A percentile compares a stretch with the other conserved stretches of the same genome.
phyloP scores from a whole-genome alignment of 1,140 invertebrate species.

The Drosophila simulans region DNA sequence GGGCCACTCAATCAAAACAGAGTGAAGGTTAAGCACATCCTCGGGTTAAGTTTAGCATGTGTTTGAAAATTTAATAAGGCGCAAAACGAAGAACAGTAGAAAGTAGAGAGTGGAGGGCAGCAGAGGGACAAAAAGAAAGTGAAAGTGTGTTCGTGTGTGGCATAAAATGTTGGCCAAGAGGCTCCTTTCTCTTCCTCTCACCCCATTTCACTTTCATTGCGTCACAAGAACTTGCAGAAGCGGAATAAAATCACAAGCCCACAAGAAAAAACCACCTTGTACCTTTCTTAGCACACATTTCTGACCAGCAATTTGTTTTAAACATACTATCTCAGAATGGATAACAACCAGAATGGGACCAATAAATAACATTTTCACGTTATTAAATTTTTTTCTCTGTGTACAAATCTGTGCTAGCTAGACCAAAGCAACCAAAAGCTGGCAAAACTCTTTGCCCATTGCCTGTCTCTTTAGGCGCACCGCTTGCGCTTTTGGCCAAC shows the following conservation, averaged over 20 bases:
- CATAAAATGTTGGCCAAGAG: constrained; percentile 59
- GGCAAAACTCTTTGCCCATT: constrained; percentile 19
- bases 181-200: constrained; percentile 10
- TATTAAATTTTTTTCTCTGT: background rate
- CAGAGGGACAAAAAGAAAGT: constrained; percentile 12
- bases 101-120: background rate
- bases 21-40: constrained; percentile 80
- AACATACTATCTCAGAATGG: too few species aligned
- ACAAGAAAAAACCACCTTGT: background rate
- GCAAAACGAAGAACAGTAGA: constrained; percentile 24
- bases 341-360: too few species aligned
- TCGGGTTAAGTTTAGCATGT: constrained; percentile 81
- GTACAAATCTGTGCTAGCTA: constrained; percentile 20
- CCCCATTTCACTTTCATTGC: constrained; percentile 53
- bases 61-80: constrained; percentile 82
- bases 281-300: background rate
- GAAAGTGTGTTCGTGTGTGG: constrained; percentile 49
- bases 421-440: constrained; percentile 42
- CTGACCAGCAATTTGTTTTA: too few species aligned
- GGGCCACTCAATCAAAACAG: constrained; percentile 79
- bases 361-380: background rate
- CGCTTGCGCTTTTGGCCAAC: constrained; percentile 68
- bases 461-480: constrained; percentile 53
- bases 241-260: constrained; percentile 23
- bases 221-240: constrained; percentile 46